phyloP scores from a whole-genome alignment of 2,113 vertebrate species.

The Megatriorchis doriae region DNA sequence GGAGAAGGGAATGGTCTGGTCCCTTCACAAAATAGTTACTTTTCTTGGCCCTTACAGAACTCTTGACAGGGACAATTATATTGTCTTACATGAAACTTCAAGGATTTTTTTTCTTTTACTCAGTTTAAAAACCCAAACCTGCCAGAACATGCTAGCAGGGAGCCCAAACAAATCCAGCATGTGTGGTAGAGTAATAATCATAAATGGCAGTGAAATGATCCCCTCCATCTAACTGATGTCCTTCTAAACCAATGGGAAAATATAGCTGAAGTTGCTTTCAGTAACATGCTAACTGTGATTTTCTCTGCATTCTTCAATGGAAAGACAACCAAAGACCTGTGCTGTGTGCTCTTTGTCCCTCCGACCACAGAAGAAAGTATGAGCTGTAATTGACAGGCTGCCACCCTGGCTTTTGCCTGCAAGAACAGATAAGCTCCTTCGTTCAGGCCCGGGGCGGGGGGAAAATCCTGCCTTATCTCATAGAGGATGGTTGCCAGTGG shows the following conservation, averaged over 20 bases:
- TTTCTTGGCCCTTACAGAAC: neutral
- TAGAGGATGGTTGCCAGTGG: rapidly evolving
- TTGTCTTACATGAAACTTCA: neutral
- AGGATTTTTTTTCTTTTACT: neutral
- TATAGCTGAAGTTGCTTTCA: neutral
- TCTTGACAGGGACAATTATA: neutral
- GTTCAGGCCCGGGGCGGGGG: neutral
- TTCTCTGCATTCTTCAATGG: neutral
- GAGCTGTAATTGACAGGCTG: neutral
- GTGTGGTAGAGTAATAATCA: neutral
- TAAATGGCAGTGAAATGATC: neutral
- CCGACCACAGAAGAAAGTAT: neutral
- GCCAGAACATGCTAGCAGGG: neutral
- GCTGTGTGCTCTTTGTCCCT: neutral
- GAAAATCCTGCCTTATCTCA: neutral
- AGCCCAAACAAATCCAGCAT: neutral
- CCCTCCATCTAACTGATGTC: neutral
- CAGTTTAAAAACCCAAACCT: neutral
- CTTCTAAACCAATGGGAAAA: neutral
- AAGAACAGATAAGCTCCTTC: neutral
- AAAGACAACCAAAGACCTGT: neutral
- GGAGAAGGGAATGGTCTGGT: neutral
- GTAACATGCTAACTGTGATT: neutral
- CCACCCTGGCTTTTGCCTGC: neutral
- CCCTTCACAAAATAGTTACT: neutral